A percentile compares a stretch with the other conserved stretches of the same genome.
Conservation (phyloP, 2,797 vertebrate species). For the Darevskia nairensis region DNA sequence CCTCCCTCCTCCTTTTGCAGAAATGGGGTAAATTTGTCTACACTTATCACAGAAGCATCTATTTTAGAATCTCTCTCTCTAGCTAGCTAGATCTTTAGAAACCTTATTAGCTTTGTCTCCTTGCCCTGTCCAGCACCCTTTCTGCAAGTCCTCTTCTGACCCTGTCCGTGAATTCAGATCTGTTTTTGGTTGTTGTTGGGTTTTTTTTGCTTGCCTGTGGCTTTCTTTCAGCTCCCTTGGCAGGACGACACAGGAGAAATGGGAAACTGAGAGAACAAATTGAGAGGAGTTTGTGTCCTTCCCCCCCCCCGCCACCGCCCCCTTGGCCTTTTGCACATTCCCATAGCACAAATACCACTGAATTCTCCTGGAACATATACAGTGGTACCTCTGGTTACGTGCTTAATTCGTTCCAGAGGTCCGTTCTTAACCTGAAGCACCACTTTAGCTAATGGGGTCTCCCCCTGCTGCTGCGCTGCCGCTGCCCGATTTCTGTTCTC, state of each 20-base stretch:
- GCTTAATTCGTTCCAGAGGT: too few species aligned
- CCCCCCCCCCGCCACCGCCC: too few species aligned
- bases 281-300: neutral
- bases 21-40: neutral
- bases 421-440: too few species aligned
- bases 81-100: neutral
- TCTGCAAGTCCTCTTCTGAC: neutral
- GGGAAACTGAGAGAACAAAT: too few species aligned
- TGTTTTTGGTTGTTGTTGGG: too few species aligned
- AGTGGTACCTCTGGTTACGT: too few species aligned
- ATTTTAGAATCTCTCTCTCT: neutral
- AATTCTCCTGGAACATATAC: neutral
- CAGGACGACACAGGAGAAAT: neutral
- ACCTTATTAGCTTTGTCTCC: neutral
- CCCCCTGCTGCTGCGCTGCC: too few species aligned
- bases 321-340: neutral
- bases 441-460: too few species aligned
- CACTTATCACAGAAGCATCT: neutral
- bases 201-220: neutral
- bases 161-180: neutral
- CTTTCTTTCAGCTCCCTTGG: neutral
- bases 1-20: too few species aligned
- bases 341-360: neutral
- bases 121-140: neutral
- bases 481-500: too few species aligned